Percentiles rank a stretch among this genome's conserved stretches.
These are phyloP conservation scores for Philopedon plagiatum DNA, from an alignment of 2,888 invertebrate genomes.

Conservation along the genomic window DNA sequence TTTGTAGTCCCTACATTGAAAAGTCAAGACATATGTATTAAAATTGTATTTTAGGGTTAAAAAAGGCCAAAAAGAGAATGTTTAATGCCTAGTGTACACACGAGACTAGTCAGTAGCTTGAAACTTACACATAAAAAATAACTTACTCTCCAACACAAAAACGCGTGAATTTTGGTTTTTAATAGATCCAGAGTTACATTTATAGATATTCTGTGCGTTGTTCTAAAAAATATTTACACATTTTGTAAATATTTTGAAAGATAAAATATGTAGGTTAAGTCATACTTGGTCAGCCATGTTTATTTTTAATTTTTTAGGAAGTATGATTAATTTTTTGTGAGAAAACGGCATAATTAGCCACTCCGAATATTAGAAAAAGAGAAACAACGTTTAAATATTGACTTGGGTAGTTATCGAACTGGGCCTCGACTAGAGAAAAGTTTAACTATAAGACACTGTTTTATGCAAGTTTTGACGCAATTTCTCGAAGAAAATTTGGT, in stretches of 20 bases:
- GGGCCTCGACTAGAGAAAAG: background rate
- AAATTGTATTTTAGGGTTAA: too few species aligned
- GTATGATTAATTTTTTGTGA: background rate
- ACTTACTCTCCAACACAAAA: too few species aligned
- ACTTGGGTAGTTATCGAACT: background rate
- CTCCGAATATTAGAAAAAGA: background rate
- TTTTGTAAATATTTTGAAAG: conserved; percentile 34
- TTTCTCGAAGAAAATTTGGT: background rate
- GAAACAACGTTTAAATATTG: background rate
- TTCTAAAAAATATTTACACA: background rate
- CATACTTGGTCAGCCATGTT: conserved; percentile 61
- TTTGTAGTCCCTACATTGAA: too few species aligned
- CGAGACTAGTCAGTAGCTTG: too few species aligned
- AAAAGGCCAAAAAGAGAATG: too few species aligned
- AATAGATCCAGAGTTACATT: background rate
- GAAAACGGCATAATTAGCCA: background rate
- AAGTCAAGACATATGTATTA: too few species aligned
- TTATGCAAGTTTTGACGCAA: background rate
- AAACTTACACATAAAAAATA: too few species aligned
- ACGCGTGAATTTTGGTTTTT: too few species aligned
- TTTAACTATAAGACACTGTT: background rate
- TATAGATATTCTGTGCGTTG: background rate
- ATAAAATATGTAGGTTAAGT: conserved; percentile 59
- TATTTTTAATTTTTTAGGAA: conserved; percentile 52
- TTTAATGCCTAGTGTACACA: too few species aligned